Percentiles rank a stretch among this genome's conserved stretches.
These are phyloP conservation scores for Polydesmus complanatus DNA, from an alignment of 2,888 invertebrate genomes.

Conservation along the genomic window DNA sequence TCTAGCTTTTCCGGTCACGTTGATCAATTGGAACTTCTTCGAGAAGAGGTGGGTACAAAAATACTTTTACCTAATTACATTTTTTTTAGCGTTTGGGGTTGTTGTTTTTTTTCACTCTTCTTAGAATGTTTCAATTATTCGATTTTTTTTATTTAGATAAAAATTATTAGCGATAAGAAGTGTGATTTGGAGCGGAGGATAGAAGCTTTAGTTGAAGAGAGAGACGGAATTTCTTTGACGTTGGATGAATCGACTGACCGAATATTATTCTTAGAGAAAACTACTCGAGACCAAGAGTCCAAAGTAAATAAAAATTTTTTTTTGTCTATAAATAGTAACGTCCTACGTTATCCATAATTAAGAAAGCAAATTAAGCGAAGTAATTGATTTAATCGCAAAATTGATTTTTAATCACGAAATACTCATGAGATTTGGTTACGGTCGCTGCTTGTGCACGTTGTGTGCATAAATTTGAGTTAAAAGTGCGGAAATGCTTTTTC, in stretches of 20 bases:
- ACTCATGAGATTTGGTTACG: no score
- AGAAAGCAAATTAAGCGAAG: no score
- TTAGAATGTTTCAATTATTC: neutral
- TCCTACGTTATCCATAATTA: no score
- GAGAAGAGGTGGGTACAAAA: constrained; percentile 51
- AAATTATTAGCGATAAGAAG: constrained; percentile 65
- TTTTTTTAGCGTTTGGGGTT: neutral
- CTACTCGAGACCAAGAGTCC: constrained; percentile 62
- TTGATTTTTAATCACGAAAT: no score
- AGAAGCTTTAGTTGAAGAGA: constrained; percentile 57
- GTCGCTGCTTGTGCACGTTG: no score
- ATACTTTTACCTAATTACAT: neutral
- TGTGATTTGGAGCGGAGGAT: constrained; percentile 70
- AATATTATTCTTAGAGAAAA: constrained; percentile 63
- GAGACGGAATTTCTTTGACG: constrained; percentile 60
- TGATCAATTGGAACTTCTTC: constrained; percentile 69
- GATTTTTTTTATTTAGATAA: constrained; percentile 40
- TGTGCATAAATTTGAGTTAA: no score
- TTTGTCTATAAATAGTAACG: no score
- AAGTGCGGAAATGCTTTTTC: no score
- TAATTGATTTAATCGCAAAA: no score
- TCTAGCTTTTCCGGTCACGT: constrained; percentile 75
- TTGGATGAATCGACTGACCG: constrained; percentile 83
- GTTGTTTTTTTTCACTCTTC: neutral
- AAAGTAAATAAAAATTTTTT: constrained; percentile 42